Conservation (phyloP, 1,140 invertebrate genomes). For the Zaprionus kolodkinae region DNA sequence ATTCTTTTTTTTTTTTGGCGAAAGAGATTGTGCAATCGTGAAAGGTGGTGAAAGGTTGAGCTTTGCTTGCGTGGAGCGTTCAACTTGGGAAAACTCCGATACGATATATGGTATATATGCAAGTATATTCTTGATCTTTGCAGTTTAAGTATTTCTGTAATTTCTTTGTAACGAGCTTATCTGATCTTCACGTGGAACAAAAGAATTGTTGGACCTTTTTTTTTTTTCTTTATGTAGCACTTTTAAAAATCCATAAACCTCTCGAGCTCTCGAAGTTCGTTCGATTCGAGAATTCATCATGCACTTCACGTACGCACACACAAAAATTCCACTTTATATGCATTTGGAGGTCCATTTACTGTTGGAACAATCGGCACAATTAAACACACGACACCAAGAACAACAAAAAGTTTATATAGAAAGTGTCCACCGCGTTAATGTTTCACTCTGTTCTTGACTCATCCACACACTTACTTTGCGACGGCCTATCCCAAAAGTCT, state of each 20-base stretch:
- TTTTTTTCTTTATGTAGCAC: constrained; percentile 42
- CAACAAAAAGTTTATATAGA: constrained; percentile 32
- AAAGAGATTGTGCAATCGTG: constrained; percentile 42
- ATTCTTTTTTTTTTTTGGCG: constrained; percentile 12
- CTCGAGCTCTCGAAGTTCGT: neutral
- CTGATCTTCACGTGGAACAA: constrained; percentile 12
- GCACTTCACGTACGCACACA: constrained; percentile 57
- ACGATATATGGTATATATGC: constrained; percentile 3
- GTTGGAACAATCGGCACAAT: constrained; percentile 44
- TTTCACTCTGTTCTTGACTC: constrained; percentile 31
- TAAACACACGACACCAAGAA: constrained; percentile 16
- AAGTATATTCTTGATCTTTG: neutral
- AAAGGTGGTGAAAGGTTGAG: constrained; percentile 31
- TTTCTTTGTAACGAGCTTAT: constrained; percentile 13
- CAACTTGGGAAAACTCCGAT: neutral
- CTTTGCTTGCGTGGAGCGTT: constrained; percentile 33
- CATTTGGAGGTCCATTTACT: constrained; percentile 47
- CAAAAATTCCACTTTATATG: constrained; percentile 55
- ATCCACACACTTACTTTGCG: constrained; percentile 59
- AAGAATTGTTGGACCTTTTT: constrained; percentile 5
- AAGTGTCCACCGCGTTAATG: constrained; percentile 35
- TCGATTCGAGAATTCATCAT: constrained; percentile 43
- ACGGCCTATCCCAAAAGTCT: constrained; percentile 16
- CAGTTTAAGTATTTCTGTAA: neutral
- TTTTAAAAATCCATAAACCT: constrained; percentile 59